Evolutionary conservation across 2,113 vertebrate genomes (phyloP).

Genomic region (Pelecanus crispus): DNA sequence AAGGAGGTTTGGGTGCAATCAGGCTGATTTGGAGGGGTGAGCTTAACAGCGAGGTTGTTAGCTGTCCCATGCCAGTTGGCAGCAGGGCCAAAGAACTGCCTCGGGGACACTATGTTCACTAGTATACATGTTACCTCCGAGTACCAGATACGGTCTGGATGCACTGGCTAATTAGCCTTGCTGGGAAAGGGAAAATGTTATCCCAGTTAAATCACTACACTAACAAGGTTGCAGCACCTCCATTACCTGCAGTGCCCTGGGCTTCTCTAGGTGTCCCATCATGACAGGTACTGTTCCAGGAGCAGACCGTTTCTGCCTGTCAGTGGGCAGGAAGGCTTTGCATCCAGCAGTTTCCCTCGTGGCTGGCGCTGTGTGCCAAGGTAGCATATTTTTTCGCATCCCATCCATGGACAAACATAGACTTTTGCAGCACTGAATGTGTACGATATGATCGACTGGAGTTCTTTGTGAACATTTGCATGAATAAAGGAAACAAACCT

Average conservation of each 20-base stretch:
- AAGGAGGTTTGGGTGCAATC: neutral
- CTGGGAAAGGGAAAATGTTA: neutral
- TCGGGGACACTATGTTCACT: rapidly evolving
- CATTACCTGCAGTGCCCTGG: neutral
- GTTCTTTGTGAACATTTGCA: neutral
- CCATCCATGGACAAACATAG: neutral
- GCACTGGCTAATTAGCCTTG: neutral
- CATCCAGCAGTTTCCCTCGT: neutral
- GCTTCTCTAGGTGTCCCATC: neutral
- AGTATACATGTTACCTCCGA: neutral
- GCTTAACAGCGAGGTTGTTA: neutral
- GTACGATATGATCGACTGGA: neutral
- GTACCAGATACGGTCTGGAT: neutral
- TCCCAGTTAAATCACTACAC: neutral
- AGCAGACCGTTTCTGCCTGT: neutral
- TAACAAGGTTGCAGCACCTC: neutral
- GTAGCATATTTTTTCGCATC: neutral
- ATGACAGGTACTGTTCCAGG: neutral
- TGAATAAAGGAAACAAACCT: neutral
- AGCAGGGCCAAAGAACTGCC: neutral
- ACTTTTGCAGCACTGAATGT: neutral
- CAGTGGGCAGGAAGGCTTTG: neutral
- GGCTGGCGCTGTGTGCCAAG: neutral
- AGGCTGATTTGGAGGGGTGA: neutral
- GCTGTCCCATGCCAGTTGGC: neutral